phyloP scores from a whole-genome alignment of 2,797 vertebrate genomes.

The Gouania willdenowi region DNA sequence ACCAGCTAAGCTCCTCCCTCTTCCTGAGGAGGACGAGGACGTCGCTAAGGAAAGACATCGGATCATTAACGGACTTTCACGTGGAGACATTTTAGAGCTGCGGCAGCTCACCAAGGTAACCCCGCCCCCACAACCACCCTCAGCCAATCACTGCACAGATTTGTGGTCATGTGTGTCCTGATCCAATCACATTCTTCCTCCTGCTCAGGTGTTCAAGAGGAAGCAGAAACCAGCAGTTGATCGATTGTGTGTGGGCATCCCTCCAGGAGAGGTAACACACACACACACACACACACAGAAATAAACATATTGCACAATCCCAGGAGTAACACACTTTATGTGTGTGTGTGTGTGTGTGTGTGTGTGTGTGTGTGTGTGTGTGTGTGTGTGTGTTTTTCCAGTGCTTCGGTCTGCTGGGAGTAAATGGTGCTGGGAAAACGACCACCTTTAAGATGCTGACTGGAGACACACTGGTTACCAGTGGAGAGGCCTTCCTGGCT shows the following conservation, averaged over 20 bases:
- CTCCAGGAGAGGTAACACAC: constrained; percentile 91
- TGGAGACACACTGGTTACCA: constrained; percentile 81
- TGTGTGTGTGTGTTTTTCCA: no score
- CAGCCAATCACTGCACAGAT: no score
- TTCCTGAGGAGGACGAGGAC: constrained; percentile 97
- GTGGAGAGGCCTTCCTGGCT: constrained; percentile 90
- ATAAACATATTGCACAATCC: no score
- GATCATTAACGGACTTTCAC: constrained; percentile 87
- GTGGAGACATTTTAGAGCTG: constrained; percentile 92
- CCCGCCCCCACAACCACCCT: no score
- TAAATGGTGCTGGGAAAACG: constrained; percentile 96
- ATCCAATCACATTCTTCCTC: no score
- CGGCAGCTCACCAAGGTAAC: constrained; percentile 92
- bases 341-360: no score
- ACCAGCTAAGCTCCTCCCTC: no score
- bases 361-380: no score
- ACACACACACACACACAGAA: no score
- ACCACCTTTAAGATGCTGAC: constrained; percentile 98
- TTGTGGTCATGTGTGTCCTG: no score
- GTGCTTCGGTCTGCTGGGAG: constrained; percentile 96
- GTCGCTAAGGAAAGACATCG: constrained; percentile 94
- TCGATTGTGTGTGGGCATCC: constrained; percentile 93
- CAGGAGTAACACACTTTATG: no score
- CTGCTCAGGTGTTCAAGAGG: constrained; percentile 91
- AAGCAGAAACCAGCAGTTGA: constrained; percentile 97